Evolutionary conservation across 2,113 vertebrate species (phyloP).

Genomic region (Polypterus senegalus): DNA sequence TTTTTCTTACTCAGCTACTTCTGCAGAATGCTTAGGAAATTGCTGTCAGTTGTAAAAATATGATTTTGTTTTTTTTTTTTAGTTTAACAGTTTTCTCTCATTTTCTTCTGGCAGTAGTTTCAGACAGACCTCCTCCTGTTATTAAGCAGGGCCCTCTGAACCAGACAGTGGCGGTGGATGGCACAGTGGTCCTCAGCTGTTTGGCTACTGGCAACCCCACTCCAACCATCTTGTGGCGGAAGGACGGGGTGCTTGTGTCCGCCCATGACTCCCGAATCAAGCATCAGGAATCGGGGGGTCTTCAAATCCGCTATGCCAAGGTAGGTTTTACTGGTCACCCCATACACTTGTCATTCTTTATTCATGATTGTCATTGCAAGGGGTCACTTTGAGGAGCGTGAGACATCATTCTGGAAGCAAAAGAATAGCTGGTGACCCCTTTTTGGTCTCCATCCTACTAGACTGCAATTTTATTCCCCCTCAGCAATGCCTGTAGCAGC

Average conservation of each 20-base stretch:
- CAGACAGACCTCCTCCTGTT: constrained; percentile 87
- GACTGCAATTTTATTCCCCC: too few relatives aligned
- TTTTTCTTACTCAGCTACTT: constrained; percentile 57
- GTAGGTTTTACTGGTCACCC: constrained; percentile 33
- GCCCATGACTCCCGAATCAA: constrained; percentile 89
- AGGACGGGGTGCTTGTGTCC: constrained; percentile 75
- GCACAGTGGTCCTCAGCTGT: constrained; percentile 76
- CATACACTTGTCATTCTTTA: too few relatives aligned
- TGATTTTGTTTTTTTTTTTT: constrained; percentile 34
- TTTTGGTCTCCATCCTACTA: too few relatives aligned
- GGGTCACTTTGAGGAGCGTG: too few relatives aligned
- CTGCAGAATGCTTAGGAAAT: constrained; percentile 72
- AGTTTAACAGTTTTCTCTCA: constrained; percentile 12
- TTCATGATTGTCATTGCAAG: too few relatives aligned
- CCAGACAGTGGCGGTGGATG: constrained; percentile 89
- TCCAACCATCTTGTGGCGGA: constrained; percentile 90
- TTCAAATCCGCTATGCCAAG: constrained; percentile 94
- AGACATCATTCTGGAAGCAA: too few relatives aligned
- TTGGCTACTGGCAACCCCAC: constrained; percentile 67
- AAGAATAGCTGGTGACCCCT: too few relatives aligned
- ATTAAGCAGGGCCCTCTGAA: constrained; percentile 89
- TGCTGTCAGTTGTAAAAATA: constrained; percentile 70
- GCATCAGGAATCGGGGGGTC: constrained; percentile 69
- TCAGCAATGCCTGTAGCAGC: too few relatives aligned
- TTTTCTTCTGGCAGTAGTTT: constrained; percentile 66